Base-by-base conservation (phyloP, 2,797 vertebrate genomes). In the Melopsittacus undulatus region DNA sequence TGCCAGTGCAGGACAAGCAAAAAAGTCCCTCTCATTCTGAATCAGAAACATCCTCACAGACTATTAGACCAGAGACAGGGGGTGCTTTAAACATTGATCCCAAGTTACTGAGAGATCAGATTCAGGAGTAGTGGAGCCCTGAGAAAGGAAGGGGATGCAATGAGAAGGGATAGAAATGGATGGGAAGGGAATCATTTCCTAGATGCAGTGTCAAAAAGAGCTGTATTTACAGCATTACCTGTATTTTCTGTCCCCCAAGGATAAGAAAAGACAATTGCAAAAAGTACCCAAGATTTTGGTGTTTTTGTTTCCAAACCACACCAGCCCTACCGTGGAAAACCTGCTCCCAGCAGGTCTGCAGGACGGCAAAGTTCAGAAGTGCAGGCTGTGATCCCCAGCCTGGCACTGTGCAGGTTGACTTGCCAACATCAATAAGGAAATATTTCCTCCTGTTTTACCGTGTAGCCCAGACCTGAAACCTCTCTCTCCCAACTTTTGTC, bases 381-480 rank as follows among this genome's bases (percentile, higher is more conserved):
- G 8, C 42, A 18, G 67, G 49, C 72, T 61, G 62, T 3, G 0
- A 7, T 34, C 43, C 69, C 43, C 81, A 69, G 70, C 36, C 45
- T 16, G 45, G 72, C 45, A 5, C 24, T 2, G 48, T 1, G 2
- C 23, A 10, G n/a, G n/a, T 6, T 32, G 42, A n/a, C 8, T n/a
- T 8, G 11, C 79, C 30, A 23, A 4, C 38, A 36, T 1, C 11
- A 51, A 5, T 0, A 6, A 3, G 29, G 66, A 69, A 21, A 4
- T 1, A 7, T 40, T 49, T 46, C 57, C 42, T 38, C 32, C 56
- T 48, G 17, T 40, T 38, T 13, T 10, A 7, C 67, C 38, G 30
- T 5, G 0, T 1, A 30, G 3, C 78, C 59, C 80, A 38, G 24
- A n/a, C n/a, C n/a, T n/a, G n/a, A n/a, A n/a, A n/a, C n/a, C n/a